Base-by-base conservation (phyloP, 2,888 invertebrate genomes). In the Stenodera caucasica region DNA sequence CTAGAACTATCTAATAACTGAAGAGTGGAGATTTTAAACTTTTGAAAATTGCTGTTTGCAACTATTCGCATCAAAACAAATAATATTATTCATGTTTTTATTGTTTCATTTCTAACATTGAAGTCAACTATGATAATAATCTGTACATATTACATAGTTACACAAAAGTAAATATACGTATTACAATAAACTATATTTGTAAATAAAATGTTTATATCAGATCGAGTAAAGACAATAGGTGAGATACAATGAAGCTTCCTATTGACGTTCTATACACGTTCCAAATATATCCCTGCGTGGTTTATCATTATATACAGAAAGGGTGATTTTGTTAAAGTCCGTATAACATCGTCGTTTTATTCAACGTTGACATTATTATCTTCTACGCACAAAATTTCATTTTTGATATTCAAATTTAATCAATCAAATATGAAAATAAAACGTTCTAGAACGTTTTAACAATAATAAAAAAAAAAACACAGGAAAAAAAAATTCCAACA, bases 181-280 rank as follows among this genome's bases (percentile, higher is more conserved):
- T 56, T 49, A 50, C 11, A 53, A 60, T 56, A 56, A 60, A 45
- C 49, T 9, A 3, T 26, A 50, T 55, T 54, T 55, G 55, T 55
- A 51, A 59, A 55, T 59, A 59, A 50, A 56, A 30, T 56, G 56
- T 49, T 40, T 12, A 26, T 57, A 60, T 57, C 60, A 60, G 56
- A 56, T 60, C 30, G 49, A 53, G 15, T 35, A 55, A 53, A 60
- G 56, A 60, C 60, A 60, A 60, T 37, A 56, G 56, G 35, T 15
- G 32, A 23, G 14, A 37, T 45, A 60, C 60, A 60, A 56, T 56
- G 60, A 52, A 57, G 40, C 56, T 49, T 53, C 53, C 49, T 53
- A 60, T 60, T 53, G 60, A 60, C 56, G 56, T 60, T 60, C 52
- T 56, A 45, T 56, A 49, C 56, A 56, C 53, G 37, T 33, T 49